phyloP scores from a whole-genome alignment of 1,140 invertebrate genomes.

The Dreissena rostriformis region DNA sequence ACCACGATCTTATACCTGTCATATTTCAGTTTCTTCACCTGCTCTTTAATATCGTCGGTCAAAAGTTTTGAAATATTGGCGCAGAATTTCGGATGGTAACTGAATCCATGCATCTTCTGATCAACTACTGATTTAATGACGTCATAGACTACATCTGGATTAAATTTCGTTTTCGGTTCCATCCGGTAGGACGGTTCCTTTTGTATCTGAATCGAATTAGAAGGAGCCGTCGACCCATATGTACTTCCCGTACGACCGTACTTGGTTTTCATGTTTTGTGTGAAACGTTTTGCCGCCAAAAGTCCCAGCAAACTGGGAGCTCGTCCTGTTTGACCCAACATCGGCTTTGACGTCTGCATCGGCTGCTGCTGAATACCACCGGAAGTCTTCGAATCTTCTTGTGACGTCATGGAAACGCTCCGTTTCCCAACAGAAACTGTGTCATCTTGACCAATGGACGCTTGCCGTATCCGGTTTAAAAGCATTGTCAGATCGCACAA shows the following conservation, averaged over 20 bases:
- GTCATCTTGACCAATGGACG: slow-evolving; percentile 10
- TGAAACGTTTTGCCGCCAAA: slow-evolving; percentile 67
- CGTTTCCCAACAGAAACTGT: neutral
- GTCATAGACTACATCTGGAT: slow-evolving; percentile 51
- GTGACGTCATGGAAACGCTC: slow-evolving; percentile 29
- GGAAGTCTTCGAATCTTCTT: slow-evolving; percentile 1
- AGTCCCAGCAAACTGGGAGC: slow-evolving; percentile 68
- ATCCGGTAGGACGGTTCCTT: slow-evolving; percentile 70
- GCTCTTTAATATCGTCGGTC: slow-evolving; percentile 71
- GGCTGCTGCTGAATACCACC: neutral
- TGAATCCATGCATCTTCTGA: slow-evolving; percentile 59
- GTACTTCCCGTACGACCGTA: slow-evolving; percentile 40
- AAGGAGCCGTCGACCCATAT: slow-evolving; percentile 36
- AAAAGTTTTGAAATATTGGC: slow-evolving; percentile 68
- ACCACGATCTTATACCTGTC: slow-evolving; percentile 76
- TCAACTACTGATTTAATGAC: slow-evolving; percentile 62
- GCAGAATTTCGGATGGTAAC: slow-evolving; percentile 67
- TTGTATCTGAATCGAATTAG: slow-evolving; percentile 28
- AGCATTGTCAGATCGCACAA: neutral
- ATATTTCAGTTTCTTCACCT: slow-evolving; percentile 73
- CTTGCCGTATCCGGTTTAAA: slow-evolving; percentile 39
- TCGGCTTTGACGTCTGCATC: slow-evolving; percentile 21
- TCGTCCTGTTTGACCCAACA: slow-evolving; percentile 43
- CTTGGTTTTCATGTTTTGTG: slow-evolving; percentile 60
- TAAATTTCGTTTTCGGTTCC: slow-evolving; percentile 67